Percentiles rank a stretch among this genome's conserved stretches.
These are phyloP conservation scores for Capra hircus DNA, from an alignment of 2,113 vertebrate genomes.

Conservation along the genomic window DNA sequence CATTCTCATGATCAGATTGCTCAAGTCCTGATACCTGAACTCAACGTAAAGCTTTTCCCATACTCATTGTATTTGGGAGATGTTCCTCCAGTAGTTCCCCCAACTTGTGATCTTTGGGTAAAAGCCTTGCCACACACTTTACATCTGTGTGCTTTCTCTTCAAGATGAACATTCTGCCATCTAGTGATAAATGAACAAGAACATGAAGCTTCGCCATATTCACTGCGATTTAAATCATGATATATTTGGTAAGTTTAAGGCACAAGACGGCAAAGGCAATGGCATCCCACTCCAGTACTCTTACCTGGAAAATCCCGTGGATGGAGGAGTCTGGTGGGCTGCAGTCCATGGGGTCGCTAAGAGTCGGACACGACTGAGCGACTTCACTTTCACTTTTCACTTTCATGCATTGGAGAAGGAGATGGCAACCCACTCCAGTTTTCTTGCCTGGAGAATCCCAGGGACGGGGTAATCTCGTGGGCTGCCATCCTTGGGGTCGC, in stretches of 20 bases:
- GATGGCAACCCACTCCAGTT: too few relatives aligned
- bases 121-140: neutral
- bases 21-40: neutral
- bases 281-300: too few relatives aligned
- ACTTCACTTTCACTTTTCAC: too few relatives aligned
- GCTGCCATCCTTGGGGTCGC: too few relatives aligned
- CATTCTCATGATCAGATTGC: constrained; percentile 79
- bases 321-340: too few relatives aligned
- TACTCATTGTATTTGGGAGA: neutral
- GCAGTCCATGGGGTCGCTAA: too few relatives aligned
- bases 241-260: neutral
- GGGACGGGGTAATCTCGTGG: too few relatives aligned
- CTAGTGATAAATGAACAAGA: neutral
- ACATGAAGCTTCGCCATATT: neutral
- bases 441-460: too few relatives aligned
- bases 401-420: too few relatives aligned
- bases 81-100: neutral
- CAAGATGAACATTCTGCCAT: neutral
- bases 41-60: neutral
- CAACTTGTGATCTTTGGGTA: neutral
- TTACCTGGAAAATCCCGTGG: too few relatives aligned
- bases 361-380: too few relatives aligned
- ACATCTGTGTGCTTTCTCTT: neutral
- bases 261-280: neutral
- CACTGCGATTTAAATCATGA: neutral